Evolutionary conservation across 2,797 vertebrate species (phyloP).

Genomic region (Yasuhikotakia modesta): DNA sequence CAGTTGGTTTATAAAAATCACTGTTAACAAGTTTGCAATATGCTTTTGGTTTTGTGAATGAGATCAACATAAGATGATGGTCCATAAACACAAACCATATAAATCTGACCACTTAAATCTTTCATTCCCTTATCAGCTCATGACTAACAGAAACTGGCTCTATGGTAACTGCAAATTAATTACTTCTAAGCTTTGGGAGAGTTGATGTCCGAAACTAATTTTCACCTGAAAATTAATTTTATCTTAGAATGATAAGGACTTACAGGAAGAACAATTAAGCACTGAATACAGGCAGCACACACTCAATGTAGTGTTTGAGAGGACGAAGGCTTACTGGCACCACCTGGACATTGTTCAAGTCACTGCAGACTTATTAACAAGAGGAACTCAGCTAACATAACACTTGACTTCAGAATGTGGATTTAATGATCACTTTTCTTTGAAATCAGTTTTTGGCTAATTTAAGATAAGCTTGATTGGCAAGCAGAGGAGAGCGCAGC

Average conservation of each 20-base stretch:
- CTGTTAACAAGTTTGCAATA: constrained; percentile 34
- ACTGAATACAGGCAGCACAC: constrained; percentile 14
- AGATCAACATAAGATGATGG: no score
- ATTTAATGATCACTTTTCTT: neutral
- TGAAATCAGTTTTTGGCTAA: neutral
- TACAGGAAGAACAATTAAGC: constrained; percentile 22
- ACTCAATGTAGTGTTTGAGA: constrained; percentile 8
- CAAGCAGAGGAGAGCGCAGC: neutral
- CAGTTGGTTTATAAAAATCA: constrained; percentile 3
- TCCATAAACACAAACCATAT: neutral
- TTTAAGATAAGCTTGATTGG: neutral
- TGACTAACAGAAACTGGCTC: neutral
- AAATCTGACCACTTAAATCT: neutral
- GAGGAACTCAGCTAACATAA: constrained; percentile 12
- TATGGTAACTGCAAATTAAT: constrained; percentile 13
- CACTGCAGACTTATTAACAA: neutral
- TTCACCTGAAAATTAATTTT: constrained; percentile 14
- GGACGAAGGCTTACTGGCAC: constrained; percentile 30
- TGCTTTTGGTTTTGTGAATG: neutral
- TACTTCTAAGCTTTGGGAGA: constrained; percentile 7
- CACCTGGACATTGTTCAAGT: constrained; percentile 5
- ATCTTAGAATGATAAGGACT: neutral
- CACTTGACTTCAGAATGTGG: constrained; percentile 12
- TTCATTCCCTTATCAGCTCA: neutral
- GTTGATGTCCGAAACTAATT: constrained; percentile 9